Evolutionary conservation across 2,797 vertebrate genomes (phyloP), one percentile per base, ranked within the genome.

Genomic region (Acropternis orthonyx): DNA sequence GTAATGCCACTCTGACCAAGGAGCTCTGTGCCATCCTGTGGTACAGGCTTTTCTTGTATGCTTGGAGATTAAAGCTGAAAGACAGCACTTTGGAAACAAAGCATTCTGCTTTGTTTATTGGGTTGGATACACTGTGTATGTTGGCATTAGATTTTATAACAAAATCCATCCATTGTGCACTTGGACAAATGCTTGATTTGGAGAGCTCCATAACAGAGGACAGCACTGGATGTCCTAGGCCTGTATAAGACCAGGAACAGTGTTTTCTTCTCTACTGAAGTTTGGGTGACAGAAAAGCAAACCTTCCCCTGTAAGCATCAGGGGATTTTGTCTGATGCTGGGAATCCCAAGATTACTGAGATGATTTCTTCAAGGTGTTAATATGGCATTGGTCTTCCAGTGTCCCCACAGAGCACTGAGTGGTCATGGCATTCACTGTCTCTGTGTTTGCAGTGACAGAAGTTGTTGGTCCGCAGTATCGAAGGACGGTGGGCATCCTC

Each of bases 401-500:
- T 0, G 0, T 19, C 3, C 3, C 51, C 0, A 0, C 23, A 5
- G 1, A 30, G 30, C 14, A 0, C 5, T 34, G 55, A 28, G 44
- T 1, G 0, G 41, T 22, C 8, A 0, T 2, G 41, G 20, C 26
- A 2, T 51, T 94, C 30, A 88, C 10, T 13, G n/a, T 87, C 9
- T 44, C 37, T 36, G 39, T 76, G 20, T 77, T 89, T 71, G 74
- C 94, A 98, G 98, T 98, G 86, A 98, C 98, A 2, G 98, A 98
- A 77, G 97, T 98, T 6, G 98, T 98, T 0, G 98, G 98, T 24
- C 95, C 93, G 2, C 75, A 91, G 78, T 97, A 98, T 76, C 97
- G 98, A 59, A 97, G 97, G 69, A 98, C 89, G 0, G 98, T 98
- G 89, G 98, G 98, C 27, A 98, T 98, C 87, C 80, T 98, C 37